These are phyloP conservation scores for Lacerta agilis DNA, from an alignment of 2,797 vertebrate genomes.

Conservation along the genomic window DNA sequence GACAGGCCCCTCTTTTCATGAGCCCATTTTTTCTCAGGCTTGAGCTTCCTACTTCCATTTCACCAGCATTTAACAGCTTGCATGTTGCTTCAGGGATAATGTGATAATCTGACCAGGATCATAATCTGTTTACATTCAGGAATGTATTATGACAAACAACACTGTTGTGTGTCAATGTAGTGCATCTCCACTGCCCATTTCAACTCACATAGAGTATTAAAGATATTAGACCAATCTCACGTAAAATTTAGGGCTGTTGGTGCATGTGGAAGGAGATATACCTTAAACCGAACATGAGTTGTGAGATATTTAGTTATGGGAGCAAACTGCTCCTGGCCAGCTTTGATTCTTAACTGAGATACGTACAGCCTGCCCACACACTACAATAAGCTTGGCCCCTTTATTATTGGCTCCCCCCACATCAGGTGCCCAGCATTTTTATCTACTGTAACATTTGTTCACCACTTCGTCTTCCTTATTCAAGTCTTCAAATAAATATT, in stretches of 20 bases:
- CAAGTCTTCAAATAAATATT: too few relatives aligned
- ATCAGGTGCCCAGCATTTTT: too few relatives aligned
- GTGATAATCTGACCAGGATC: too few relatives aligned
- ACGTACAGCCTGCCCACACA: too few relatives aligned
- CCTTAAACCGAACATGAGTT: background rate
- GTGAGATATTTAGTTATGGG: background rate
- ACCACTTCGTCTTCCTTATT: too few relatives aligned
- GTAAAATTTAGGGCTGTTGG: background rate
- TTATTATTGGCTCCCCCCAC: too few relatives aligned
- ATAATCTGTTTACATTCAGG: background rate
- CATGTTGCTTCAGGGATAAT: background rate
- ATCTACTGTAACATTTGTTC: too few relatives aligned
- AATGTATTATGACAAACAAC: background rate
- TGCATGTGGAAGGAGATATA: background rate
- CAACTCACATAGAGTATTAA: background rate
- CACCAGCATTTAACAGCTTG: background rate
- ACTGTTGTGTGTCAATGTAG: background rate
- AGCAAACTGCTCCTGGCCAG: background rate
- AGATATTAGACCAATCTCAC: background rate
- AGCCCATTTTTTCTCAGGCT: too few relatives aligned
- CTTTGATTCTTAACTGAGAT: too few relatives aligned
- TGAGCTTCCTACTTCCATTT: background rate
- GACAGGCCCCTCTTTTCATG: too few relatives aligned
- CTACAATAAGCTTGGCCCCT: too few relatives aligned
- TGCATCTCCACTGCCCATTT: background rate